Base-by-base conservation (phyloP, 1,140 invertebrate species). In the Listronotus oregonensis region DNA sequence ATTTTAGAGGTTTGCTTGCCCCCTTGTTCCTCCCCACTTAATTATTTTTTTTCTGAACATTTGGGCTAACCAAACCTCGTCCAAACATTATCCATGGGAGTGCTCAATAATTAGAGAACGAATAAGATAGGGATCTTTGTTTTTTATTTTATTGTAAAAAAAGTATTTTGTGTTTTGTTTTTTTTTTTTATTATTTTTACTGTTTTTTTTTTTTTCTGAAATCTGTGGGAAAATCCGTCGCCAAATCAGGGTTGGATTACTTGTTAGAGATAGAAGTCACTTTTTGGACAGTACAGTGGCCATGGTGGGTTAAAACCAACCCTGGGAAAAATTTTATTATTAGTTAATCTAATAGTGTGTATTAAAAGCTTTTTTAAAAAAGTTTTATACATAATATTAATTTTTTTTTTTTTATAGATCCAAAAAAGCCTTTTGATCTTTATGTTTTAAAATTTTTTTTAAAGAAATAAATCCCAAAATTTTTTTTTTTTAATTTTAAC, bases 351-450 rank as follows among this genome's bases (percentile, higher is more conserved):
- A 15, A 43, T 60, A 54, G 54, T 67, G 64, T 73, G 71, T 73
- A 71, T 75, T 73, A 66, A 70, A 73, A 73, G 64, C 66, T 73
- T 74, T 64, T n/a, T 71, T 57, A 75, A 75, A 74, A 75, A 75
- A 75, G 71, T 75, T 74, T 75, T 73, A 73, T 74, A 75, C 69
- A 71, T 75, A 71, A 18, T 31, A 17, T 34, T n/a, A n/a, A 27
- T 11, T 4, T 27, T 17, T 40, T 64, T 15, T 55, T 52, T 6
- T 54, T 42, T 46, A 27, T 27, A 3, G 21, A 27, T 27, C 43
- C 14, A n/a, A n/a, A n/a, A n/a, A n/a, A n/a, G n/a, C 27, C 40
- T 57, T 57, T n/a, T n/a, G n/a, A n/a, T 8, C 18, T 43, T 55
- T 17, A 2, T 14, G 37, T n/a, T 14, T 5, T 39, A 8, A 10